Conservation (phyloP, 2,888 invertebrate genomes). For the Tachystola acroxantha region DNA sequence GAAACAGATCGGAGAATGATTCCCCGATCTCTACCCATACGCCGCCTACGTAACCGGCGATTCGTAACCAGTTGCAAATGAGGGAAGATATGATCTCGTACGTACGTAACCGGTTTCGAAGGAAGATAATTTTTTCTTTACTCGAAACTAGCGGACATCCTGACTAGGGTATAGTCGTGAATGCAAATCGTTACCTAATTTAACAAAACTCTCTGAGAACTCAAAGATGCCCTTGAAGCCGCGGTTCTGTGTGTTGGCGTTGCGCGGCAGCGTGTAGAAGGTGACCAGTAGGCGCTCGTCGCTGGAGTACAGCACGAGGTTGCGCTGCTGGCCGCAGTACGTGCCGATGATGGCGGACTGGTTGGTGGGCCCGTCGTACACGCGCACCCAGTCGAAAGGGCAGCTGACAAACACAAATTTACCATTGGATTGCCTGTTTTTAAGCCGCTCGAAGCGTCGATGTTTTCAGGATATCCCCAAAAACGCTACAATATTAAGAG, state of each 20-base stretch:
- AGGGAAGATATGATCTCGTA: too few relatives aligned
- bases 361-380: constrained; percentile 96
- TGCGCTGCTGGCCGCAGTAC: constrained; percentile 98
- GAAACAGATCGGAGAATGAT: too few relatives aligned
- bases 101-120: too few relatives aligned
- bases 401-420: constrained; percentile 83
- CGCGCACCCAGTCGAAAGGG: constrained; percentile 98
- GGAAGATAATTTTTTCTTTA: too few relatives aligned
- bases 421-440: not conserved
- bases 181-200: constrained; percentile 97
- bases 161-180: too few relatives aligned
- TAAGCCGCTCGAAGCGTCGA: not conserved
- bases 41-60: too few relatives aligned
- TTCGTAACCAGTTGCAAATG: too few relatives aligned
- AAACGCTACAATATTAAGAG: too few relatives aligned
- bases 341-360: constrained; percentile 95
- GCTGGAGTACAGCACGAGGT: constrained; percentile 96
- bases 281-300: constrained; percentile 93
- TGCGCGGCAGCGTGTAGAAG: constrained; percentile 93
- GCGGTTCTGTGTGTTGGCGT: constrained; percentile 96
- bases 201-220: constrained; percentile 98
- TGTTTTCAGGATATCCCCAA: too few relatives aligned
- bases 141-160: too few relatives aligned
- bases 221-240: constrained; percentile 99
- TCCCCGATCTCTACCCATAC: too few relatives aligned